A percentile compares a stretch with the other conserved stretches of the same genome.
Evolutionary conservation across 1,140 invertebrate species (phyloP).

Genomic region (Dysdera silvatica): DNA sequence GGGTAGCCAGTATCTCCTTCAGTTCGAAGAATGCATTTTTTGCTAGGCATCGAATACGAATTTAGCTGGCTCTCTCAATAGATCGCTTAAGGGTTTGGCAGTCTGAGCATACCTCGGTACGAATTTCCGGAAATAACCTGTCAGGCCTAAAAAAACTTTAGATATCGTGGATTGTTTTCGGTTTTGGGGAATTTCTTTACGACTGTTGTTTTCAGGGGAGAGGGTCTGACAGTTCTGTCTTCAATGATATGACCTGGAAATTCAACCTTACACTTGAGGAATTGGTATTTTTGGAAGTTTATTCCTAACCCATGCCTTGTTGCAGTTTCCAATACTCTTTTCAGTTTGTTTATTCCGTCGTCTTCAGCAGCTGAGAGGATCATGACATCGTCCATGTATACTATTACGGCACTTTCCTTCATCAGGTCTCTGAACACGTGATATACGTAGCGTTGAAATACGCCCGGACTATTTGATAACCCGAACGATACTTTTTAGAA

Average conservation of each 20-base stretch:
- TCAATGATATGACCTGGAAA: not conserved
- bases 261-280: not conserved
- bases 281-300: conserved; percentile 1
- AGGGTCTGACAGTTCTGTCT: not conserved
- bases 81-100: conserved; percentile 39
- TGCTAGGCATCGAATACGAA: conserved; percentile 40
- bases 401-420: conserved; percentile 1
- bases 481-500: conserved; percentile 1
- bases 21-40: conserved; percentile 40
- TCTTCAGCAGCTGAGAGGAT: conserved; percentile 9
- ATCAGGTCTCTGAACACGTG: conserved; percentile 28
- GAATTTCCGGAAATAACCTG: conserved; percentile 38
- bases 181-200: conserved; percentile 30
- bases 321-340: not conserved
- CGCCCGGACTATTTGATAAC: not conserved
- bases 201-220: conserved; percentile 1
- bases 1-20: conserved; percentile 34
- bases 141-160: conserved; percentile 38
- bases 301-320: not conserved
- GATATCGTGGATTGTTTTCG: conserved; percentile 33
- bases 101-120: conserved; percentile 35
- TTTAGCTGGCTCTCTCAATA: conserved; percentile 42
- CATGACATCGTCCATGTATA: conserved; percentile 38
- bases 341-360: conserved; percentile 10
- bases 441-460: conserved; percentile 35